Evolutionary conservation across 92 coral and sea anemone species (phyloP).

Genomic region (Porites rus): DNA sequence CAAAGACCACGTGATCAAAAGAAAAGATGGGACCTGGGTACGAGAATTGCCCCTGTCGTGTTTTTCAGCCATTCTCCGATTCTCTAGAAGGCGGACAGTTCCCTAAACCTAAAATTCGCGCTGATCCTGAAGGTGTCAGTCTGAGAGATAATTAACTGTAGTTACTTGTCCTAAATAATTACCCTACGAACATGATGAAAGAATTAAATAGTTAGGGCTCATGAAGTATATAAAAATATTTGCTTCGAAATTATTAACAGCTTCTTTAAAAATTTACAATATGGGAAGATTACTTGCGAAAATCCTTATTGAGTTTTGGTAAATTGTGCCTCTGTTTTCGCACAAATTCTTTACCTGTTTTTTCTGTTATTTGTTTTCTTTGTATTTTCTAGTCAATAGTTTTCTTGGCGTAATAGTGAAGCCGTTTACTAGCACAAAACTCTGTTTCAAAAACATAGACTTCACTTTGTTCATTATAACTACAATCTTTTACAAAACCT

Average conservation of each 20-base stretch:
- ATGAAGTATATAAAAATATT: slow-evolving; percentile 68
- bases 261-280: slow-evolving; percentile 57
- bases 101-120: too few relatives aligned
- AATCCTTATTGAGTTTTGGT: slow-evolving; percentile 13
- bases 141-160: neutral
- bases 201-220: slow-evolving; percentile 69
- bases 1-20: too few relatives aligned
- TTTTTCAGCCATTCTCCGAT: too few relatives aligned
- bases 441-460: slow-evolving; percentile 23
- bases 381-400: slow-evolving; percentile 7
- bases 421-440: slow-evolving; percentile 14
- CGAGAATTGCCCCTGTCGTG: too few relatives aligned
- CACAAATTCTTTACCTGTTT: neutral
- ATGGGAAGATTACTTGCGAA: neutral
- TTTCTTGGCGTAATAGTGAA: neutral
- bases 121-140: too few relatives aligned
- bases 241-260: slow-evolving; percentile 76
- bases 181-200: slow-evolving; percentile 29
- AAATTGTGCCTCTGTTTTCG: neutral
- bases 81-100: too few relatives aligned
- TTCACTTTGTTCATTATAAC: neutral
- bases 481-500: slow-evolving; percentile 22
- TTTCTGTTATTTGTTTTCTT: neutral
- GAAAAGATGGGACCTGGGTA: too few relatives aligned
- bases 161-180: slow-evolving; percentile 28